Evolutionary conservation across 2,113 vertebrate genomes (phyloP).

Genomic region (Diadophis punctatus): DNA sequence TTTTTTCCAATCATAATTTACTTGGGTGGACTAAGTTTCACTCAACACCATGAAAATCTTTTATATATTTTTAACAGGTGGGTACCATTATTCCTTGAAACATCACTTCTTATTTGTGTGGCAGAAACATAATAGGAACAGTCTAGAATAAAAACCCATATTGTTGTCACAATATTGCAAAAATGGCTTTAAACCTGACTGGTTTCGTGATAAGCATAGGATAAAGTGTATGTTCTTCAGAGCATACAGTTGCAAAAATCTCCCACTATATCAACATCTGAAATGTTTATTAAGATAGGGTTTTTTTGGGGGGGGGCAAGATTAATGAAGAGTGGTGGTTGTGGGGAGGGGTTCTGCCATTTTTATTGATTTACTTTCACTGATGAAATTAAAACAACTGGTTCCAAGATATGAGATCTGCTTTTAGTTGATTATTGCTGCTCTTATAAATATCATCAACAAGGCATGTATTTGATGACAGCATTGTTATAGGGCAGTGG

Average conservation of each 20-base stretch:
- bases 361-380: not conserved
- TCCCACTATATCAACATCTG: slow-evolving; percentile 25
- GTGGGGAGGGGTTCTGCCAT: not conserved
- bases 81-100: not conserved
- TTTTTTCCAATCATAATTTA: not conserved
- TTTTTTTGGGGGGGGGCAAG: not conserved
- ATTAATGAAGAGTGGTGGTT: not conserved
- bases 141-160: slow-evolving; percentile 22
- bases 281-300: slow-evolving; percentile 6
- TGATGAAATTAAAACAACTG: not conserved
- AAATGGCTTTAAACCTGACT: slow-evolving; percentile 25
- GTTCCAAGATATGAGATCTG: not conserved
- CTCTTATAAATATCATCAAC: not conserved
- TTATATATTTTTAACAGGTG: not conserved
- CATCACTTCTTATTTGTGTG: slow-evolving; percentile 22
- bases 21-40: not conserved
- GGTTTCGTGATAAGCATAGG: not conserved
- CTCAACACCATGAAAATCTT: not conserved
- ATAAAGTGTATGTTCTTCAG: slow-evolving; percentile 15
- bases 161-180: slow-evolving; percentile 18
- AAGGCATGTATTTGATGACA: not conserved
- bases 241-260: slow-evolving; percentile 18
- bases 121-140: slow-evolving; percentile 36
- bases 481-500: not conserved
- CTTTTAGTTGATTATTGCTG: not conserved